A percentile compares a stretch with the other conserved stretches of the same genome.
phyloP scores from a whole-genome alignment of 2,797 vertebrate genomes.

The Manis pentadactyla region DNA sequence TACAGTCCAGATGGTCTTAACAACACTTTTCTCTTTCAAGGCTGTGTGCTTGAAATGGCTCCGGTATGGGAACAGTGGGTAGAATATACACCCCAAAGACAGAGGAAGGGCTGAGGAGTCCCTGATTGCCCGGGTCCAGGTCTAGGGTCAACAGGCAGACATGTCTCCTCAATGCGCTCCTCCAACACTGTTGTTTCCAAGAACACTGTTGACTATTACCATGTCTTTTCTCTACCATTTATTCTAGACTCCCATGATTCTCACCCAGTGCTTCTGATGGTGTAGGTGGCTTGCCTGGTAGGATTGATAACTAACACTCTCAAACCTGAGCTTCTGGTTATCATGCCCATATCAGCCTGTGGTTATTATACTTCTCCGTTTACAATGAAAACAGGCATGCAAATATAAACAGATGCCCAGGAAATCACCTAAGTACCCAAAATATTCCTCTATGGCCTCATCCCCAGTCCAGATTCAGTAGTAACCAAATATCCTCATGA shows the following conservation, averaged over 20 bases:
- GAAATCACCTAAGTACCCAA: not conserved
- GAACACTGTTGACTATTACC: not conserved
- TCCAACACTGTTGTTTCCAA: not conserved
- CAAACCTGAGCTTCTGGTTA: not conserved
- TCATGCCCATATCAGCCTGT: not conserved
- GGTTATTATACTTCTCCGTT: not conserved
- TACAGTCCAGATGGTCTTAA: not conserved
- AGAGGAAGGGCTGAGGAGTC: not conserved
- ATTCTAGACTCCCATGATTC: not conserved
- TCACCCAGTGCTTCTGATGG: not conserved
- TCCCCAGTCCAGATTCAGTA: not conserved
- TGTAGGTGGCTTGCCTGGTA: not conserved
- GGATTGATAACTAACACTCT: not conserved
- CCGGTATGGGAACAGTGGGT: not conserved
- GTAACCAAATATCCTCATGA: not conserved
- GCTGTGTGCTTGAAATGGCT: not conserved
- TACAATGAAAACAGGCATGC: not conserved
- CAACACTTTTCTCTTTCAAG: not conserved
- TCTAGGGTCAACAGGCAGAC: not conserved
- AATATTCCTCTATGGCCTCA: not conserved
- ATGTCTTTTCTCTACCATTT: not conserved
- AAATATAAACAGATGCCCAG: not conserved
- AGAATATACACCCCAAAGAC: not conserved
- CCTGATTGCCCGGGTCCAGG: not conserved
- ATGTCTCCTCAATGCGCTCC: not conserved